Percentiles rank a stretch among this genome's conserved stretches.
Evolutionary conservation across 1,140 invertebrate species (phyloP).

Genomic region (Andricus grossulariae): DNA sequence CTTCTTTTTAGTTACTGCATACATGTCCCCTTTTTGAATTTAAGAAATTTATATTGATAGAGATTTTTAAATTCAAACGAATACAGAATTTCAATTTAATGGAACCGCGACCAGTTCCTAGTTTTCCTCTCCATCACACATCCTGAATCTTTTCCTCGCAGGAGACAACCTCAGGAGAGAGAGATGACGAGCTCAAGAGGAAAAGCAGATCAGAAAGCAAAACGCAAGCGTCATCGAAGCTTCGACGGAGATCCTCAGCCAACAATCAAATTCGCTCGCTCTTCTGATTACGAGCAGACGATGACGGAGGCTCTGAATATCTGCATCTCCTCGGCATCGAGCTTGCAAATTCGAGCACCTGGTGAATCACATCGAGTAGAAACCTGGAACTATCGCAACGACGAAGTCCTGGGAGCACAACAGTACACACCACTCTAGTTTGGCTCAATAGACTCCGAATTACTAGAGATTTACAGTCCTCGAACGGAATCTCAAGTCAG

Average conservation of each 20-base stretch:
- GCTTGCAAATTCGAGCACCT: constrained; percentile 26
- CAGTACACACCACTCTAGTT: constrained; percentile 29
- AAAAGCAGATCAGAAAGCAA: constrained; percentile 39
- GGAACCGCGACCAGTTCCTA: constrained; percentile 47
- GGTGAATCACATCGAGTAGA: constrained; percentile 14
- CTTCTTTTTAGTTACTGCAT: constrained; percentile 12
- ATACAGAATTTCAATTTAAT: not conserved
- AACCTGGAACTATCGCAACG: constrained; percentile 25
- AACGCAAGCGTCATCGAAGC: constrained; percentile 36
- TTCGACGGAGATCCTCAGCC: constrained; percentile 6
- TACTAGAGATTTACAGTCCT: not conserved
- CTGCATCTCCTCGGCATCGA: constrained; percentile 30
- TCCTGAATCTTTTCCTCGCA: constrained; percentile 56
- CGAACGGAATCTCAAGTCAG: constrained; percentile 16
- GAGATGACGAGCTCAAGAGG: constrained; percentile 23
- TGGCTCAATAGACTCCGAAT: constrained; percentile 29
- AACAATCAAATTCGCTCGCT: constrained; percentile 1
- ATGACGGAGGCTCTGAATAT: constrained; percentile 21
- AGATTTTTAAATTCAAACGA: not conserved
- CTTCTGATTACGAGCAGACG: constrained; percentile 14
- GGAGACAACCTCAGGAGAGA: constrained; percentile 37
- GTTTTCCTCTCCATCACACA: constrained; percentile 53
- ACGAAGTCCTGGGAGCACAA: constrained; percentile 30
- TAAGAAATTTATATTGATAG: not conserved
- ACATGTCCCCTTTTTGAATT: constrained; percentile 25